phyloP scores from a whole-genome alignment of 2,888 invertebrate genomes.

The Amitus sp. region DNA sequence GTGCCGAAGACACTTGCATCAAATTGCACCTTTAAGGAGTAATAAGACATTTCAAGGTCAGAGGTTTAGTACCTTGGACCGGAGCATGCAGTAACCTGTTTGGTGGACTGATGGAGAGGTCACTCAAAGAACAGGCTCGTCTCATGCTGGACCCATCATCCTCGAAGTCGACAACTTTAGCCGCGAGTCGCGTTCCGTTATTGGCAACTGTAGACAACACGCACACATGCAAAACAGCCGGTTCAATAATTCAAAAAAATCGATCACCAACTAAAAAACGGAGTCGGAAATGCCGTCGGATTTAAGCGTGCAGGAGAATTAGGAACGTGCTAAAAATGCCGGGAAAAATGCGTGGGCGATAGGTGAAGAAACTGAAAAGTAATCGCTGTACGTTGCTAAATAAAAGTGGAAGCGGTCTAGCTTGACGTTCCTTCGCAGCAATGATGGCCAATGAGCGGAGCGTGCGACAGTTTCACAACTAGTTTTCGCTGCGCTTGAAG shows the following conservation, averaged over 20 bases:
- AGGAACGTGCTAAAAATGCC: slow-evolving; percentile 8
- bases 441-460: slow-evolving; percentile 6
- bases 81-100: slow-evolving; percentile 73
- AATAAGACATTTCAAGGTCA: slow-evolving; percentile 21
- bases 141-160: slow-evolving; percentile 74
- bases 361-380: slow-evolving; percentile 59
- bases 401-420: slow-evolving; percentile 16
- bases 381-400: slow-evolving; percentile 47
- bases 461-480: slow-evolving; percentile 17
- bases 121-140: slow-evolving; percentile 83
- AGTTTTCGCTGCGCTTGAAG: too few relatives aligned
- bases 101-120: slow-evolving; percentile 73
- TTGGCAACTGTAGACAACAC: slow-evolving; percentile 62
- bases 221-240: slow-evolving; percentile 61
- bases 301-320: slow-evolving; percentile 2
- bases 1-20: not conserved
- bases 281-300: too few relatives aligned
- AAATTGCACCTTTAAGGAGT: too few relatives aligned
- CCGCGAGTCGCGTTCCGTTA: slow-evolving; percentile 57
- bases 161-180: slow-evolving; percentile 62
- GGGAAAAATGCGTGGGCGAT: too few relatives aligned
- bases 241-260: slow-evolving; percentile 26
- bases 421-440: slow-evolving; percentile 16
- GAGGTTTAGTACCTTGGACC: slow-evolving; percentile 68
- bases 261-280: not conserved